Evolutionary conservation across 2,113 vertebrate species (phyloP).

Genomic region (Nothocercus nigrocapillus): DNA sequence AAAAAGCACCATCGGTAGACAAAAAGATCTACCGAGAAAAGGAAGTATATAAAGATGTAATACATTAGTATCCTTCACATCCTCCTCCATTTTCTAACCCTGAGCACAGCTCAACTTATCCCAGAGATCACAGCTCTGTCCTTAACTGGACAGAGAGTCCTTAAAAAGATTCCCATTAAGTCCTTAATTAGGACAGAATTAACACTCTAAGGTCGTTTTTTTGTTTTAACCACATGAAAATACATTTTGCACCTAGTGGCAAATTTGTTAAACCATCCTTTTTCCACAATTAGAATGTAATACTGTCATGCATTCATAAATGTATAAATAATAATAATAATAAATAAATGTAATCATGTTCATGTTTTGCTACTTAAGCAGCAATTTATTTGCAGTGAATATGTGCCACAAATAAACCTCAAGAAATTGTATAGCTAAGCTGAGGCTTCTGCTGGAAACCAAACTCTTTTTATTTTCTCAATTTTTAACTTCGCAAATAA

Average conservation of each 20-base stretch:
- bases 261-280: neutral
- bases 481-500: neutral
- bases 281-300: neutral
- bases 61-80: neutral
- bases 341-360: neutral
- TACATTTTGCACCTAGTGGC: neutral
- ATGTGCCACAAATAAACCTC: neutral
- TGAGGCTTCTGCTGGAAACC: neutral
- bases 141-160: too few relatives aligned
- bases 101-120: neutral
- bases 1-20: neutral
- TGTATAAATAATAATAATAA: too few relatives aligned
- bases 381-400: neutral
- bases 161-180: neutral
- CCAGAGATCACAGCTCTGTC: neutral
- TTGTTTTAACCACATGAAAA: neutral
- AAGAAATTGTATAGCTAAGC: neutral
- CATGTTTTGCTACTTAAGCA: neutral
- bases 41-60: neutral
- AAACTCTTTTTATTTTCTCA: neutral
- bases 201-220: neutral
- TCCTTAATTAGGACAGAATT: neutral
- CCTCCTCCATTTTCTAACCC: neutral
- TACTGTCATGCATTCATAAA: too few relatives aligned
- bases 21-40: neutral